Conservation (phyloP, 2,113 vertebrate species). For the Xiphophorus maculatus region DNA sequence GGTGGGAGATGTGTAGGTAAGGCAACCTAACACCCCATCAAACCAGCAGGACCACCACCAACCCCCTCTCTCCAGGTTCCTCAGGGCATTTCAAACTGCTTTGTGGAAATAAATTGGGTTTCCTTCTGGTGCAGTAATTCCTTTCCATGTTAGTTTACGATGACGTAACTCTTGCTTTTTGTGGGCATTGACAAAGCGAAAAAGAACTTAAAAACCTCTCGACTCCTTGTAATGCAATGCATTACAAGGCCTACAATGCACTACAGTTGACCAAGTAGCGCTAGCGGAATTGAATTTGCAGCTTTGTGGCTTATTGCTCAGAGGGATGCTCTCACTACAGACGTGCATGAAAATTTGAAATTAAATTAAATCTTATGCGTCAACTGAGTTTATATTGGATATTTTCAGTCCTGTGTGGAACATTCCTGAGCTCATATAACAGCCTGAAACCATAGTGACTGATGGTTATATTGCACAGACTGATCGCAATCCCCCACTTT, state of each 20-base stretch:
- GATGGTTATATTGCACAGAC: slow-evolving; percentile 33
- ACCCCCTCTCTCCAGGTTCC: slow-evolving; percentile 11
- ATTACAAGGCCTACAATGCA: too few relatives aligned
- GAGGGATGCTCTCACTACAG: slow-evolving; percentile 23
- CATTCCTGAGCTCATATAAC: slow-evolving; percentile 18
- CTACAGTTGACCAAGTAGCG: slow-evolving; percentile 39
- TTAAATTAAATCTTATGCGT: slow-evolving; percentile 35
- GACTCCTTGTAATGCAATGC: slow-evolving; percentile 58
- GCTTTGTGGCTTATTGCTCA: slow-evolving; percentile 37
- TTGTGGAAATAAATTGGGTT: slow-evolving; percentile 53
- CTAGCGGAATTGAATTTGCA: slow-evolving; percentile 30
- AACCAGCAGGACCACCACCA: slow-evolving; percentile 18
- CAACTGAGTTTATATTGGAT: slow-evolving; percentile 30
- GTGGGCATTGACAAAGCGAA: slow-evolving; percentile 49
- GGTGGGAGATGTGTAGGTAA: slow-evolving; percentile 88
- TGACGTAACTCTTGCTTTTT: slow-evolving; percentile 44
- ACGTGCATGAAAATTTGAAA: slow-evolving; percentile 36
- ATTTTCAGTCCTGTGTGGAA: slow-evolving; percentile 44
- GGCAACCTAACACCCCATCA: slow-evolving; percentile 50
- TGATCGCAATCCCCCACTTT: not conserved
- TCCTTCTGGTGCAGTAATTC: slow-evolving; percentile 43
- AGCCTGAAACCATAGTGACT: slow-evolving; percentile 34
- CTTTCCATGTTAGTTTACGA: slow-evolving; percentile 59
- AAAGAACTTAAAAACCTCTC: slow-evolving; percentile 52
- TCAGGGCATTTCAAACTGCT: slow-evolving; percentile 26